These are phyloP conservation scores for Cenopis cana DNA, from an alignment of 2,888 invertebrate species.

Conservation along the genomic window DNA sequence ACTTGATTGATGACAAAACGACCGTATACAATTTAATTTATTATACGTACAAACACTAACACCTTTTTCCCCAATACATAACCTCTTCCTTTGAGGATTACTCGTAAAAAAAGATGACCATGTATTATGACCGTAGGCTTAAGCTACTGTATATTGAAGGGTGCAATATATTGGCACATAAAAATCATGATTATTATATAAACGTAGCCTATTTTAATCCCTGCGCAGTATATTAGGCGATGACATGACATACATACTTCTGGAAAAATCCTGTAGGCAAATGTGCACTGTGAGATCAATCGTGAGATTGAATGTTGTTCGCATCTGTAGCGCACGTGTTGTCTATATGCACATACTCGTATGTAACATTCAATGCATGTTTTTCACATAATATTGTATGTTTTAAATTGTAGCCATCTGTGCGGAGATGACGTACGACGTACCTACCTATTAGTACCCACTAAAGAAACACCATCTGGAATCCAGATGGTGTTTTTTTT, in stretches of 20 bases:
- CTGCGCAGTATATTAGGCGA: too few relatives aligned
- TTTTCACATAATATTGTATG: conserved; percentile 3
- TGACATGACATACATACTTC: too few relatives aligned
- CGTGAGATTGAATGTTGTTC: neutral
- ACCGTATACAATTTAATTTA: neutral
- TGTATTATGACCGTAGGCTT: too few relatives aligned
- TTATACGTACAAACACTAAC: neutral
- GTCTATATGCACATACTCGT: conserved; percentile 7
- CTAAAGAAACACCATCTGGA: neutral
- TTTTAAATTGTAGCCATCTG: conserved; percentile 3
- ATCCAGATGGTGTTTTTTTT: too few relatives aligned
- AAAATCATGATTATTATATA: too few relatives aligned
- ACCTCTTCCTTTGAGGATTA: too few relatives aligned
- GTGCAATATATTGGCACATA: too few relatives aligned
- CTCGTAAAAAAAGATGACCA: too few relatives aligned
- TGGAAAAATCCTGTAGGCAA: neutral
- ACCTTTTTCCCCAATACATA: neutral
- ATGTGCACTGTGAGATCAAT: neutral
- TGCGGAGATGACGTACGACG: neutral
- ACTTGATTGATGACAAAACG: neutral
- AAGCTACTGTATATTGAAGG: too few relatives aligned
- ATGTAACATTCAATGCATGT: neutral
- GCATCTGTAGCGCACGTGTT: neutral
- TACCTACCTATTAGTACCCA: neutral
- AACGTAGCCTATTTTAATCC: too few relatives aligned